Base-by-base conservation (phyloP, 2,113 vertebrate species). In the Leptobrachium leishanense region DNA sequence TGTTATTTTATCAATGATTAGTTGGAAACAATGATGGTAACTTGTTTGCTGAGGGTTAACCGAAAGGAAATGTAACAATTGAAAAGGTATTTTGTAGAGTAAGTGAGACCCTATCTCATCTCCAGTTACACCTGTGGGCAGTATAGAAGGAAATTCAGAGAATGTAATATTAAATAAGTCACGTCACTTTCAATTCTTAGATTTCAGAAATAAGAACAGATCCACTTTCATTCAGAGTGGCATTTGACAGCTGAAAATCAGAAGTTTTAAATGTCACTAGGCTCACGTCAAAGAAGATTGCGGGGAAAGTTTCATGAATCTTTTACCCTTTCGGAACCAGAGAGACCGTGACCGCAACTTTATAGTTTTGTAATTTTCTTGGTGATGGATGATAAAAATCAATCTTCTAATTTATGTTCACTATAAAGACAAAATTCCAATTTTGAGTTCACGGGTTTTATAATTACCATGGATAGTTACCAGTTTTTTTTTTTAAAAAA, bases 211-310 rank as follows among this genome's bases (percentile, higher is more conserved):
- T 31, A 42, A 68, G 72, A 69, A 68, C 68, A 53, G 72, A 74
- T 74, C 72, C n/a, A 42, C 72, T 81, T 81, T 81, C 72, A 81
- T 81, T 74, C 71, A 81, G 64, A 74, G 50, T 81, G 78, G 78
- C 78, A 81, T 74, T 81, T 81, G 72, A 81, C 71, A 81, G 78
- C 71, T 81, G 78, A 74, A 74, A 81, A 81, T 68, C 71, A 68
- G 78, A 81, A 81, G 71, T 81, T 81, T 74, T 81, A 81, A 81
- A 81, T 81, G 78, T 81, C 78, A 81, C 71, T 65, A 81, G 57
- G 72, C 72, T 74, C 78, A 81, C 15, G 78, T 81, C 78, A 81
- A 72, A 65, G 31, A 68, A 68, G 43, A 81, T 81, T 68, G 77
- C 53, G 54, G 1, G 65, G 53, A 74, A 81, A 81, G 64, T 81